Percentiles rank a stretch among this genome's conserved stretches.
phyloP scores from a whole-genome alignment of 2,888 invertebrate genomes.

The Calephelis perditalis region DNA sequence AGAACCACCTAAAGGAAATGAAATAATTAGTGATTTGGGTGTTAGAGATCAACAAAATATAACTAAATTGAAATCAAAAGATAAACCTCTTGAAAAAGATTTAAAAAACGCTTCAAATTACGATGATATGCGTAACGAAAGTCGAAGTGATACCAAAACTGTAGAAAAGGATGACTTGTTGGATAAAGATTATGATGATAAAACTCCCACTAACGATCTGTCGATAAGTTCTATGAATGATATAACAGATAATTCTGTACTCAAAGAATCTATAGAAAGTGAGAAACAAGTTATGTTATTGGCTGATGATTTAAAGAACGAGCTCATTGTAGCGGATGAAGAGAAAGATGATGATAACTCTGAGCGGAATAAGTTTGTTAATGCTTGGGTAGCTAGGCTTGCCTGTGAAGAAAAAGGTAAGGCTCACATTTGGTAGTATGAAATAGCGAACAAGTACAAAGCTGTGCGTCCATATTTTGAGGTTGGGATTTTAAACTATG shows the following conservation, averaged over 20 bases:
- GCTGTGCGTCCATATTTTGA: no score
- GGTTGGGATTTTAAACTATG: no score
- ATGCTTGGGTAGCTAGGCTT: constrained; percentile 66
- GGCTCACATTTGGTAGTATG: neutral
- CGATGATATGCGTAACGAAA: constrained; percentile 51
- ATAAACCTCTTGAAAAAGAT: constrained; percentile 55
- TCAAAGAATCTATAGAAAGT: constrained; percentile 71
- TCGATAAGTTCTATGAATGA: constrained; percentile 70
- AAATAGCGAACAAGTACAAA: no score
- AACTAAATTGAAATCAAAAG: constrained; percentile 51
- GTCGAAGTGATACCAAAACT: constrained; percentile 43
- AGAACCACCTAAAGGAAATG: constrained; percentile 41
- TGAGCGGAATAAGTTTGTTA: constrained; percentile 71
- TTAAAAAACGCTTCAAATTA: constrained; percentile 62
- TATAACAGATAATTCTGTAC: constrained; percentile 67
- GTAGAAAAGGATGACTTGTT: constrained; percentile 48
- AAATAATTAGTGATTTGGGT: constrained; percentile 32
- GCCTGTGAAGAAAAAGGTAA: constrained; percentile 69
- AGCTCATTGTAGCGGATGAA: constrained; percentile 70
- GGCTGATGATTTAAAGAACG: constrained; percentile 70
- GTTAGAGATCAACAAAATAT: constrained; percentile 47
- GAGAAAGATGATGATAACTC: constrained; percentile 74
- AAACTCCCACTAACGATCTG: constrained; percentile 72
- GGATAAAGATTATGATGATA: constrained; percentile 58
- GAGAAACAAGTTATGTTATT: constrained; percentile 63